Base-by-base conservation (phyloP, 2,113 vertebrate genomes). In the Cathartes aura region DNA sequence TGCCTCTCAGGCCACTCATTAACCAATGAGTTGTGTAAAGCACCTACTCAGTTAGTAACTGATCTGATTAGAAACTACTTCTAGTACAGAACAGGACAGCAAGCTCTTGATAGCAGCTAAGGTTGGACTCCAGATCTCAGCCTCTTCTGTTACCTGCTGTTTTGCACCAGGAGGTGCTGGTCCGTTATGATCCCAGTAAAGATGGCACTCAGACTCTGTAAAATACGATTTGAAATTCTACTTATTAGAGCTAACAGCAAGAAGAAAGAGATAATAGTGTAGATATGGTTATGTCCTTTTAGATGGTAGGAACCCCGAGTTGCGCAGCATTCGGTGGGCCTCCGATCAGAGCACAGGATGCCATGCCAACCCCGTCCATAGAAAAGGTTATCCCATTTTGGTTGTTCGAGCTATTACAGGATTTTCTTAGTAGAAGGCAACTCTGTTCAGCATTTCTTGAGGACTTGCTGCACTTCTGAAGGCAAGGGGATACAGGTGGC, bases 391-490 rank as follows among this genome's bases (percentile, higher is more conserved):
- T 12, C 38, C 40, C 16, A 19, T 63, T 91, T 87, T 42, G 52
- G 29, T 21, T 0, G 0, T 80, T 67, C 0, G 8, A 55, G 38
- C 47, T 62, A 17, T 59, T 48, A 50, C 24, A 68, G 27, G 58
- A 26, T 68, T 89, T 89, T 89, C 63, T 80, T 53, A 63, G 38
- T 47, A 42, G 62, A 58, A 91, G 38, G 62, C 45, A 24, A 9
- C 66, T 66, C 48, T 85, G 1, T 34, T 43, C 68, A 82, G 80
- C 58, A 22, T 55, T 91, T 63, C 19, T 76, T 55, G 67, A 75
- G 48, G 43, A 36, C n/a, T n/a, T 59, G 27, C 29, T 83, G 48
- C 8, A 9, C 42, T 71, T 58, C 21, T 36, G 66, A 74, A 56
- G 45, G 22, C 50, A 83, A 80, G 62, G 62, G 36, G 48, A 27